Percentiles rank a stretch among this genome's conserved stretches.
These are phyloP conservation scores for Thalpophila matura DNA, from an alignment of 2,888 invertebrate species.

Conservation along the genomic window DNA sequence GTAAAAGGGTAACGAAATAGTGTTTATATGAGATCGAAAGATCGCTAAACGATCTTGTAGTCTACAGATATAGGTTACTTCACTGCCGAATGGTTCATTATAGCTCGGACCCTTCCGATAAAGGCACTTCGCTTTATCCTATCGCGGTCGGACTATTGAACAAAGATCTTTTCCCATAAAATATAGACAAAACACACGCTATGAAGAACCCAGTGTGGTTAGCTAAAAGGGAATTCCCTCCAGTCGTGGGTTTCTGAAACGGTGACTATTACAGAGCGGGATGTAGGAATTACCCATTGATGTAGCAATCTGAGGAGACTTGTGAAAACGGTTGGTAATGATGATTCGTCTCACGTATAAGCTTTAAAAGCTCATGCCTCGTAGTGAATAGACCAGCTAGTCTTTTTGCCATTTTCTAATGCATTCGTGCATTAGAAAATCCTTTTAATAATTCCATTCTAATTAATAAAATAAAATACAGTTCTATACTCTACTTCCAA, in stretches of 20 bases:
- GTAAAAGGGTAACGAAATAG: conserved; percentile 27
- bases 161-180: conserved; percentile 32
- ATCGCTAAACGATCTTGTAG: conserved; percentile 35
- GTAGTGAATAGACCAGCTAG: too few species aligned
- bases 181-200: conserved; percentile 9
- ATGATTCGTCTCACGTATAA: too few species aligned
- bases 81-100: conserved; percentile 31
- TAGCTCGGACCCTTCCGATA: conserved; percentile 42
- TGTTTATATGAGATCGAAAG: conserved; percentile 18
- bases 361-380: too few species aligned
- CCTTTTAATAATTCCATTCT: too few species aligned
- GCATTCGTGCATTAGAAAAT: too few species aligned
- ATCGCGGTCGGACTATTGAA: conserved; percentile 22
- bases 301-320: too few species aligned
- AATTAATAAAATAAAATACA: too few species aligned
- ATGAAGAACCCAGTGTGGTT: background rate
- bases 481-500: too few species aligned
- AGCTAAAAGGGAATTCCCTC: background rate
- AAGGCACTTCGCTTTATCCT: conserved; percentile 36
- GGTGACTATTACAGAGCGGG: background rate
- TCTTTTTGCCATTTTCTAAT: too few species aligned
- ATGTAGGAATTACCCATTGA: too few species aligned
- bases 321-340: too few species aligned
- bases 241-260: background rate
- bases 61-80: conserved; percentile 14